Percentiles rank a stretch among this genome's conserved stretches.
Evolutionary conservation across 2,797 vertebrate species (phyloP).

Genomic region (Glossophaga mutica): DNA sequence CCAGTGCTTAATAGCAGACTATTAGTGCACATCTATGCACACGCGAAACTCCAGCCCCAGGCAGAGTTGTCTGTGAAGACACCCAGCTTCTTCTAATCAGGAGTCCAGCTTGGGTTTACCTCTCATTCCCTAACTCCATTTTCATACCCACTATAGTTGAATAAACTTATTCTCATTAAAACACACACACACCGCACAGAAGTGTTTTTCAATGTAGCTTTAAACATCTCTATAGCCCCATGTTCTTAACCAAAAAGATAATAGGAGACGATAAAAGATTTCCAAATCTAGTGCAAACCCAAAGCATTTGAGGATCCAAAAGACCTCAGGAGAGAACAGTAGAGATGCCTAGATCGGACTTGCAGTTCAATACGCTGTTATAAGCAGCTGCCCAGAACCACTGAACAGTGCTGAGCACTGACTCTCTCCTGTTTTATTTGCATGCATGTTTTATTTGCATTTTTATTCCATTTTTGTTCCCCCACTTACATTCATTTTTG

Average conservation of each 20-base stretch:
- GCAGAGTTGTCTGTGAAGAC: background rate
- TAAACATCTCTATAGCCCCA: background rate
- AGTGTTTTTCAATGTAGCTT: background rate
- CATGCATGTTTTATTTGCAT: too few relatives aligned
- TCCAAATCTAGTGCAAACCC: background rate
- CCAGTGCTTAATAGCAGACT: background rate
- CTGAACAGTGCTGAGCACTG: rapidly evolving
- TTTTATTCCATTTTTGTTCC: background rate
- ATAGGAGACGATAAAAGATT: background rate
- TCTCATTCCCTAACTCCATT: background rate
- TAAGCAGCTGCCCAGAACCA: rapidly evolving
- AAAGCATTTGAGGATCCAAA: background rate
- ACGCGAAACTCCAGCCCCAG: rapidly evolving
- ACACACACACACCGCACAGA: background rate
- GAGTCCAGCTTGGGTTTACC: background rate
- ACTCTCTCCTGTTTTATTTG: rapidly evolving
- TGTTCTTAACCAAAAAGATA: background rate
- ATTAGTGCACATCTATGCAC: rapidly evolving
- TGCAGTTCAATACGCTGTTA: rapidly evolving
- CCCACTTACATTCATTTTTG: background rate
- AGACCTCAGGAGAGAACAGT: background rate
- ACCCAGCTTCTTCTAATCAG: background rate
- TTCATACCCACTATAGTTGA: background rate
- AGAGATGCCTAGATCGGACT: rapidly evolving
- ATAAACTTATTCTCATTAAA: background rate